Evolutionary conservation across 2,797 vertebrate species (phyloP).

Genomic region (Malurus leucopterus): DNA sequence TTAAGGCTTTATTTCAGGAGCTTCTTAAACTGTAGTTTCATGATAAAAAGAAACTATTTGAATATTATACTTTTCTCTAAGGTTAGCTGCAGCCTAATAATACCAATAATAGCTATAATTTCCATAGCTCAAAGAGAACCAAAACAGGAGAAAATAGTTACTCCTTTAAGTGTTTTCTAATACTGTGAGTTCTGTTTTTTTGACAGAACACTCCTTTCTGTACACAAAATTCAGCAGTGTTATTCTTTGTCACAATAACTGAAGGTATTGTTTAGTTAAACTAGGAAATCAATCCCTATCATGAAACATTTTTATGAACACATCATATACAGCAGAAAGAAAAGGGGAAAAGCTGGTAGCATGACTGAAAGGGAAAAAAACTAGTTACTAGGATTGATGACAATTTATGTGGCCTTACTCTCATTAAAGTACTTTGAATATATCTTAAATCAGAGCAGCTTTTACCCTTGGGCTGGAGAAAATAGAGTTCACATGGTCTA

Average conservation of each 20-base stretch:
- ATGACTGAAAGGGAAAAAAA: neutral
- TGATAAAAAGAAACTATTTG: neutral
- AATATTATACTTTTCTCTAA: neutral
- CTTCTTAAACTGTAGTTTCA: neutral
- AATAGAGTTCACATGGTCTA: neutral
- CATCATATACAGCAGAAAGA: neutral
- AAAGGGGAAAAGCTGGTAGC: neutral
- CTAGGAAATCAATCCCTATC: neutral
- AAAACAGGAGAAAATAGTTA: neutral
- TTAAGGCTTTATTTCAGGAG: neutral
- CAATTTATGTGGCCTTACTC: neutral
- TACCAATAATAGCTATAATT: neutral
- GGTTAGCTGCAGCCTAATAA: neutral
- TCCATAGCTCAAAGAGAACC: neutral
- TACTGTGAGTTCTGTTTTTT: neutral
- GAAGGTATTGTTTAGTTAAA: neutral
- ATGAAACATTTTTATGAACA: neutral
- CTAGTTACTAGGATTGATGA: fast-evolving
- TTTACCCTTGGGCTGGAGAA: neutral
- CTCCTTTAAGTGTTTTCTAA: neutral
- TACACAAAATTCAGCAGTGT: neutral
- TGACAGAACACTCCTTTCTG: neutral
- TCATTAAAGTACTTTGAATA: neutral
- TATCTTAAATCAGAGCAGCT: neutral
- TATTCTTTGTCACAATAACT: neutral